Conservation (phyloP, 2,888 invertebrate genomes). For the Entomobrya proxima region DNA sequence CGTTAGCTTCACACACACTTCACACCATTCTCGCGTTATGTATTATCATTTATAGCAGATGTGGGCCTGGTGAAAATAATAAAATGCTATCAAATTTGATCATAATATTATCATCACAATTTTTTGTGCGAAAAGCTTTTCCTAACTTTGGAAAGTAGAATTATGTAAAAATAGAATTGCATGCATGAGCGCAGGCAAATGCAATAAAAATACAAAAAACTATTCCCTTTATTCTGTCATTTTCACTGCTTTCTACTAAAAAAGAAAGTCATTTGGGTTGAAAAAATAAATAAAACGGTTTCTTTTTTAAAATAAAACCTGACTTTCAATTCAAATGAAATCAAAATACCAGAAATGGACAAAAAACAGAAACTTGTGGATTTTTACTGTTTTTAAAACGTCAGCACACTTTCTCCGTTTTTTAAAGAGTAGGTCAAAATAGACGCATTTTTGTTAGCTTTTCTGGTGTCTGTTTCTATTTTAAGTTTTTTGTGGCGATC, state of each 20-base stretch:
- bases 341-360: background rate
- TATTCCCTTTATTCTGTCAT: background rate
- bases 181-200: constrained; percentile 40
- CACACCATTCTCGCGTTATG: background rate
- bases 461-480: background rate
- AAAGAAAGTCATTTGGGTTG: constrained; percentile 13
- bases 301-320: constrained; percentile 9
- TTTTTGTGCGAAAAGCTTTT: no score
- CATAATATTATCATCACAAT: no score
- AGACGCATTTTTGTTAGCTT: background rate
- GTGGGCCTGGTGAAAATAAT: no score
- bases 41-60: no score
- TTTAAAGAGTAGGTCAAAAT: background rate
- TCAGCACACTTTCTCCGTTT: background rate
- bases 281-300: constrained; percentile 5
- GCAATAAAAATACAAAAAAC: constrained; percentile 21
- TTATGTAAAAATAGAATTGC: no score
- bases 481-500: no score
- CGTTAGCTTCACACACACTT: background rate
- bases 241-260: background rate
- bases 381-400: constrained; percentile 25
- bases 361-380: constrained; percentile 32
- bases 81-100: no score
- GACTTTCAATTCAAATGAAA: constrained; percentile 15
- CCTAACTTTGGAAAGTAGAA: no score